These are phyloP conservation scores for Mus spretus DNA, from an alignment of 2,797 vertebrate species.

Conservation along the genomic window DNA sequence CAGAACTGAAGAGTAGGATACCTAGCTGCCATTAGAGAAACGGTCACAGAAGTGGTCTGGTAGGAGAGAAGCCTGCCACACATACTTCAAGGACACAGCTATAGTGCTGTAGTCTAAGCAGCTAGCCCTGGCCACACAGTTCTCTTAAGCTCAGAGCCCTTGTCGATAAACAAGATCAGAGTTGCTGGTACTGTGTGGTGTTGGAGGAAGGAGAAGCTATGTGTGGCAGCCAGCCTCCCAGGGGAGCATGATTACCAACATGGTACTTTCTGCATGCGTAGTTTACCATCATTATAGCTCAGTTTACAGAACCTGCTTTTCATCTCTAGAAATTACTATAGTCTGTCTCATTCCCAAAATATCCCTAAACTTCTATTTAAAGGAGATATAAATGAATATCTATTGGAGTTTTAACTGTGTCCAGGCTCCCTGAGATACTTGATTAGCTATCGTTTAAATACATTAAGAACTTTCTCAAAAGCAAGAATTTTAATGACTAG, in stretches of 20 bases:
- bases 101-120: not conserved
- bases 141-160: not conserved
- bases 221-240: not conserved
- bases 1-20: not conserved
- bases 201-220: not conserved
- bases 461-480: not conserved
- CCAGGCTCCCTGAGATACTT: not conserved
- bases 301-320: not conserved
- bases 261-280: not conserved
- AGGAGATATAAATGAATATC: conserved; percentile 23
- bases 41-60: not conserved
- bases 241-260: not conserved
- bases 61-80: not conserved
- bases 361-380: not conserved
- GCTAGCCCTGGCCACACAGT: not conserved
- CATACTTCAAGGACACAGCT: not conserved
- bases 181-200: not conserved
- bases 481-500: conserved; percentile 20
- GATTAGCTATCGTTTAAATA: not conserved
- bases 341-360: not conserved
- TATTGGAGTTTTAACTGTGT: not conserved
- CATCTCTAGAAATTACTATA: not conserved
- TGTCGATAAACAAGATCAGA: not conserved
- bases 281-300: not conserved
- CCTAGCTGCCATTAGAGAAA: not conserved